These are phyloP conservation scores for Ectemnius lituratus DNA, from an alignment of 2,888 invertebrate genomes.

Conservation along the genomic window DNA sequence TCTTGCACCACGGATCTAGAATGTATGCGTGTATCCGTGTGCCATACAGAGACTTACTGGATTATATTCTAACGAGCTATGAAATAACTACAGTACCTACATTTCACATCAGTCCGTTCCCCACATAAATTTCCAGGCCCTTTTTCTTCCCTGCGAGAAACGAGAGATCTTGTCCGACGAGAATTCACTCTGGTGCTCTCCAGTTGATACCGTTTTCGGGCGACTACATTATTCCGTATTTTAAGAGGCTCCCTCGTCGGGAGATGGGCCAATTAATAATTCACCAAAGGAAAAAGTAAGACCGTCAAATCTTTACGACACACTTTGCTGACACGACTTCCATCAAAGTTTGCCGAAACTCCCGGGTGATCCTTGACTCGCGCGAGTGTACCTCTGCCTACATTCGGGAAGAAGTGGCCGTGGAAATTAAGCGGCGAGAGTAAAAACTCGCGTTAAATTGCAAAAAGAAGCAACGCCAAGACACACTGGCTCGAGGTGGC, in stretches of 20 bases:
- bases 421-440: slow-evolving; percentile 16
- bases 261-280: slow-evolving; percentile 3
- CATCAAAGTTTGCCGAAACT: not conserved
- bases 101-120: too few relatives aligned
- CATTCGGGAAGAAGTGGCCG: not conserved
- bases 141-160: slow-evolving; percentile 36
- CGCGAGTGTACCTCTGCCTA: not conserved
- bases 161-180: not conserved
- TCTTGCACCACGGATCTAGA: slow-evolving; percentile 31
- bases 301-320: slow-evolving; percentile 11
- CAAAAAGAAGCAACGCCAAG: slow-evolving; percentile 22
- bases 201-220: not conserved
- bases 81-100: slow-evolving; percentile 53
- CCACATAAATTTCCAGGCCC: too few relatives aligned
- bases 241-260: not conserved
- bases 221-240: not conserved
- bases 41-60: slow-evolving; percentile 39
- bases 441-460: slow-evolving; percentile 28
- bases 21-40: slow-evolving; percentile 51
- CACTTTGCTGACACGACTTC: slow-evolving; percentile 1
- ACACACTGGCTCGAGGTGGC: slow-evolving; percentile 8
- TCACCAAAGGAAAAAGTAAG: slow-evolving; percentile 5
- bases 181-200: too few relatives aligned
- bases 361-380: not conserved
- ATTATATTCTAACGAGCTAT: slow-evolving; percentile 53